These are phyloP conservation scores for Dascillus cervinus DNA, from an alignment of 2,888 invertebrate genomes.

Conservation along the genomic window DNA sequence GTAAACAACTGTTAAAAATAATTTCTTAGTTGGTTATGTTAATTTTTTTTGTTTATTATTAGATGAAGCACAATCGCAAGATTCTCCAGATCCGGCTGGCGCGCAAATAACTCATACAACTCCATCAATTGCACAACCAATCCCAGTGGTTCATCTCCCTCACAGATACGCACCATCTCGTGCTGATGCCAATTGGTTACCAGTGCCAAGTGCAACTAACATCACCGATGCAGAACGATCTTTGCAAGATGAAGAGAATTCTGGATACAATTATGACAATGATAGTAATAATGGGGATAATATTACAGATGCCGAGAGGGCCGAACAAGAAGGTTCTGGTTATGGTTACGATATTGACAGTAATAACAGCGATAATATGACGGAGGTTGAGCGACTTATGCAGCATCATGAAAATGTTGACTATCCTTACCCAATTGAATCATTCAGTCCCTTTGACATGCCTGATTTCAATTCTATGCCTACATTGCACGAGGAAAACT, in stretches of 20 bases:
- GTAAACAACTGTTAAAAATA: too few species aligned
- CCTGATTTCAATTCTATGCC: conserved; percentile 7
- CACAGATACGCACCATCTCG: background rate
- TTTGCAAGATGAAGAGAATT: too few species aligned
- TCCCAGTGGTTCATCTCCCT: conserved; percentile 2
- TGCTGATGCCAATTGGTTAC: background rate
- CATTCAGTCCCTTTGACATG: conserved; percentile 12
- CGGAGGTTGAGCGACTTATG: conserved; percentile 10
- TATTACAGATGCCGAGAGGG: background rate
- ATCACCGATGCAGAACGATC: background rate
- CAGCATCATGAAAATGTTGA: conserved; percentile 5
- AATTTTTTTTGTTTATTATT: too few species aligned
- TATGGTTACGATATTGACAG: conserved; percentile 6
- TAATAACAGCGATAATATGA: conserved; percentile 6
- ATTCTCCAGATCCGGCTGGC: too few species aligned
- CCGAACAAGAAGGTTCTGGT: background rate
- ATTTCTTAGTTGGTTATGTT: too few species aligned
- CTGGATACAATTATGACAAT: too few species aligned
- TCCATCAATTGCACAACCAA: too few species aligned
- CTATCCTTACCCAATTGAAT: conserved; percentile 8
- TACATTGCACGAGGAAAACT: conserved; percentile 4
- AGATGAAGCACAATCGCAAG: too few species aligned
- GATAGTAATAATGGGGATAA: background rate
- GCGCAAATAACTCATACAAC: too few species aligned
- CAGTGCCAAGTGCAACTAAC: too few species aligned